Percentiles rank a stretch among this genome's conserved stretches.
These are phyloP conservation scores for Cavia aperea DNA, from an alignment of 2,113 vertebrate species.

Conservation along the genomic window DNA sequence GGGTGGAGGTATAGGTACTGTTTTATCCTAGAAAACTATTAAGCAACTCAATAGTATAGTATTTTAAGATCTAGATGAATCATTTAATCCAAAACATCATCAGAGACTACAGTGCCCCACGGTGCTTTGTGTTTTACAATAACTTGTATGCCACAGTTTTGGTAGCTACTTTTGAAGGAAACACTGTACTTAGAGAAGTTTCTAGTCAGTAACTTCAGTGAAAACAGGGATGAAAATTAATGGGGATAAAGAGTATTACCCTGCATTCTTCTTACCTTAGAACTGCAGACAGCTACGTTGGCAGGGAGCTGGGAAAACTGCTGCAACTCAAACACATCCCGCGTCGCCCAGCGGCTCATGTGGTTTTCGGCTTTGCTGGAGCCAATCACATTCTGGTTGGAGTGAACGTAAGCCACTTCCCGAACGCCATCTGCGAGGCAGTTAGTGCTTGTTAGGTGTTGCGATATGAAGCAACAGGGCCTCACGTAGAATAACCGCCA, in stretches of 20 bases:
- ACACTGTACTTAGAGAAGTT: not conserved
- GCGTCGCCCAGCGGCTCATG: constrained; percentile 86
- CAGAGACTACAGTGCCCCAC: not conserved
- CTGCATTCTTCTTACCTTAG: constrained; percentile 79
- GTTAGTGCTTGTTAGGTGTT: constrained; percentile 8
- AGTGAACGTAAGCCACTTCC: constrained; percentile 90
- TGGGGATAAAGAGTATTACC: not conserved
- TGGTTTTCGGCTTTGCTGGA: constrained; percentile 92
- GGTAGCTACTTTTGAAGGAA: not conserved
- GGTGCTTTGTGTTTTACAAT: not conserved
- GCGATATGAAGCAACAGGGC: not conserved
- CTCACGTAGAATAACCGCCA: not conserved
- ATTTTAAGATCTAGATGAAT: not conserved
- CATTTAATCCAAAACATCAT: constrained; percentile 38
- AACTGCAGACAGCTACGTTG: constrained; percentile 79
- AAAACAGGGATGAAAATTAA: constrained; percentile 53
- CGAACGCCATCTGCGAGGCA: constrained; percentile 79
- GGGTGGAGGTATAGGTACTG: not conserved
- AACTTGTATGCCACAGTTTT: not conserved
- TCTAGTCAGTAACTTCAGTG: not conserved
- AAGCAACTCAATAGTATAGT: not conserved
- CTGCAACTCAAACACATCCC: constrained; percentile 88
- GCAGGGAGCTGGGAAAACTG: constrained; percentile 93
- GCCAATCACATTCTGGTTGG: constrained; percentile 93
- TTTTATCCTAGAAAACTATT: constrained; percentile 6